Evolutionary conservation across 2,888 invertebrate genomes (phyloP), one percentile per base, ranked within the genome.

Genomic region (Spodoptera exigua): DNA sequence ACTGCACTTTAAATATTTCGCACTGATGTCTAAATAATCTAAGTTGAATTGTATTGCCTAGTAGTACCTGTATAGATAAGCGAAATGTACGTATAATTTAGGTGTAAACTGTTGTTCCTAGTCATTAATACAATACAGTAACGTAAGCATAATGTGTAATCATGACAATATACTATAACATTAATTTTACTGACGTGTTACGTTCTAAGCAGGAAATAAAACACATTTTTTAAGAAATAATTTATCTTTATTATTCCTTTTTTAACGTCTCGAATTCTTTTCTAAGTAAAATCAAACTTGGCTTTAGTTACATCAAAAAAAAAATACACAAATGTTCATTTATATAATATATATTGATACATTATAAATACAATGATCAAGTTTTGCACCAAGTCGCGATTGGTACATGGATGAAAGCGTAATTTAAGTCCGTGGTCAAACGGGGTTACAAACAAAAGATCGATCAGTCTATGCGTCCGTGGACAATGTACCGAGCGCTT

Each of bases 221-320:
- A 93, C 90, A 84, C 89, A 84, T 86, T 83, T 66, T 82, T 69
- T 91, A 93, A 92, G 93, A 94, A 94, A 93, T 93, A 93, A 93
- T 93, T 92, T 90, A 86, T 90, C 85, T 93, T 93, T 93, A 91
- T 92, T 92, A 91, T 91, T 91, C 89, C 90, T 90, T 92, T 91
- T 79, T 91, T 77, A 91, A 91, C 86, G 89, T 93, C 91, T 92
- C 89, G 89, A 92, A 89, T 89, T 93, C 89, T 91, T 91, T 90
- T 90, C 92, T 93, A 93, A 92, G 90, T 90, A 89, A 89, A 93
- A 93, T 90, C 91, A 93, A 93, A 92, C 89, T 92, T 93, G 87
- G 91, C 89, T 92, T 92, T 92, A 91, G 89, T 91, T 92, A 94
- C 93, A 93, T 91, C 84, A 89, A 93, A 93, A 91, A 92, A n/a